phyloP scores from a whole-genome alignment of 2,113 vertebrate species.

The Bombycilla garrulus region DNA sequence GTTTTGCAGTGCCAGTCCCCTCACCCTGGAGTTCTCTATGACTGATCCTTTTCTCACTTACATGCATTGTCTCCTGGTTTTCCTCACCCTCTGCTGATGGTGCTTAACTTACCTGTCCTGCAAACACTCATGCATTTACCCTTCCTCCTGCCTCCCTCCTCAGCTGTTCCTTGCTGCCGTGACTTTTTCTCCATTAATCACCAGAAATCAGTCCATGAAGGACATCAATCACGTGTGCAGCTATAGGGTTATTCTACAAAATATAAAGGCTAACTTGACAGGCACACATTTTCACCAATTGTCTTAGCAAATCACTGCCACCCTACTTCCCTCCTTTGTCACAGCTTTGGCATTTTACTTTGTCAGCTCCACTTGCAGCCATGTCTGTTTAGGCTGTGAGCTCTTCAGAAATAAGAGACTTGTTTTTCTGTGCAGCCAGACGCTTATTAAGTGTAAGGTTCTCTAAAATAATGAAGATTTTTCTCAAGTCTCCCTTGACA shows the following conservation, averaged over 20 bases:
- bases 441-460: not conserved
- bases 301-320: not conserved
- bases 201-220: not conserved
- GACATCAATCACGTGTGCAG: not conserved
- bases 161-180: not conserved
- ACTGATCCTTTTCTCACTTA: not conserved
- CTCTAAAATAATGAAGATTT: conserved; percentile 7
- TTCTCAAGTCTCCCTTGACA: not conserved
- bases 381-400: not conserved
- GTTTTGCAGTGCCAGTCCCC: not conserved
- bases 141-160: not conserved
- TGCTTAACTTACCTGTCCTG: not conserved
- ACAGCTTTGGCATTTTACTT: not conserved
- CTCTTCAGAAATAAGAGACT: not conserved
- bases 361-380: not conserved
- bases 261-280: not conserved
- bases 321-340: not conserved
- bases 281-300: not conserved
- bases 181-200: not conserved
- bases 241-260: not conserved
- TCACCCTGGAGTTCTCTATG: not conserved
- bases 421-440: not conserved
- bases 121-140: not conserved
- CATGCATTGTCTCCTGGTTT: not conserved
- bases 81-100: not conserved